A percentile compares a stretch with the other conserved stretches of the same genome.
Evolutionary conservation across 2,797 vertebrate species (phyloP).

Genomic region (Spea hammondii): DNA sequence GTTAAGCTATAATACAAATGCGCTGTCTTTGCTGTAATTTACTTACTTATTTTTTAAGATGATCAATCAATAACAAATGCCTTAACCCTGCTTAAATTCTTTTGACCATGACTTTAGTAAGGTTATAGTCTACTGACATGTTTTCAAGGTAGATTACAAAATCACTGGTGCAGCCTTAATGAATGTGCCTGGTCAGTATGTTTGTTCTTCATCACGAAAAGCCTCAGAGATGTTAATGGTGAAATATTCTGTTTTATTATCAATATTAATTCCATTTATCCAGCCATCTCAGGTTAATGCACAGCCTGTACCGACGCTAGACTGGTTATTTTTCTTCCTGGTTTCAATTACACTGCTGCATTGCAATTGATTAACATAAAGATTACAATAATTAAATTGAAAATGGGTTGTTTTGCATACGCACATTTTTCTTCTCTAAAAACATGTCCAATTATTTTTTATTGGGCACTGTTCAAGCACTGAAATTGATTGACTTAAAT

Average conservation of each 20-base stretch:
- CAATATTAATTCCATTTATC: slow-evolving; percentile 44
- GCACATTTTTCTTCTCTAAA: slow-evolving; percentile 43
- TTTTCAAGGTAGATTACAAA: slow-evolving; percentile 2
- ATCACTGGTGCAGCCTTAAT: slow-evolving; percentile 3
- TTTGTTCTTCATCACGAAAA: slow-evolving; percentile 18
- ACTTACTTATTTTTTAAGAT: neutral
- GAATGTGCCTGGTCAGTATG: neutral
- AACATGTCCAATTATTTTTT: slow-evolving; percentile 48
- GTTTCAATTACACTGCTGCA: slow-evolving; percentile 44
- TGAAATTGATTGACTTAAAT: slow-evolving; percentile 42
- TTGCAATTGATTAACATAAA: slow-evolving; percentile 50
- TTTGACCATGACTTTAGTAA: neutral
- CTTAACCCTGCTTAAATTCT: neutral
- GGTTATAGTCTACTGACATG: neutral
- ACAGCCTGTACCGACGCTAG: slow-evolving; percentile 34
- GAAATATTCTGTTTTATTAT: slow-evolving; percentile 30
- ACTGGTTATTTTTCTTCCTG: slow-evolving; percentile 39
- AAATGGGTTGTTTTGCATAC: slow-evolving; percentile 41
- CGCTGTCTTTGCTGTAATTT: neutral
- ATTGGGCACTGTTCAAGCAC: slow-evolving; percentile 29
- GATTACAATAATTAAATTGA: slow-evolving; percentile 52
- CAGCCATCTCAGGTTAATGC: slow-evolving; percentile 37
- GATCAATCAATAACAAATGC: neutral
- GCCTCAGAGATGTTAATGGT: slow-evolving; percentile 20
- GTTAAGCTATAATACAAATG: neutral